phyloP scores from a whole-genome alignment of 1,140 invertebrate genomes.

The Listronotus bonariensis region DNA sequence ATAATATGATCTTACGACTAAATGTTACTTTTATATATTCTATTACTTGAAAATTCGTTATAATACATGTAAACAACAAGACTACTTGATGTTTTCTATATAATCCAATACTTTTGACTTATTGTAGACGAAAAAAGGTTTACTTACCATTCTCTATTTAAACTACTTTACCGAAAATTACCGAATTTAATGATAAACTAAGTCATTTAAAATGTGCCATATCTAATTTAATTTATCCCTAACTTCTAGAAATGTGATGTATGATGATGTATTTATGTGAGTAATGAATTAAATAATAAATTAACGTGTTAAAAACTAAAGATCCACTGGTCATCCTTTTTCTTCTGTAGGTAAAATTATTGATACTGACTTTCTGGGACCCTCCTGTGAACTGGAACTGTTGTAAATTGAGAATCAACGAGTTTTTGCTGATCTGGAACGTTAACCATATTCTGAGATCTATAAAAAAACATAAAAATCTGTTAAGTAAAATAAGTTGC shows the following conservation, averaged over 20 bases:
- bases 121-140: no score
- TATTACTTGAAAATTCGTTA: no score
- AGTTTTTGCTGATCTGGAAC: constrained; percentile 55
- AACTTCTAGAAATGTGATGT: constrained; percentile 4
- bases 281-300: neutral
- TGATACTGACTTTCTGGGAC: constrained; percentile 58
- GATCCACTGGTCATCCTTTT: constrained; percentile 56
- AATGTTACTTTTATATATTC: no score
- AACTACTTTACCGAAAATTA: neutral
- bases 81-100: no score
- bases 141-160: no score
- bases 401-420: constrained; percentile 46
- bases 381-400: constrained; percentile 45
- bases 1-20: no score
- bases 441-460: constrained; percentile 50
- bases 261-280: neutral
- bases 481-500: no score
- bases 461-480: constrained; percentile 16
- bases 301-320: constrained; percentile 14
- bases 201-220: neutral
- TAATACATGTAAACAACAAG: no score
- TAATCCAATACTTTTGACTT: no score
- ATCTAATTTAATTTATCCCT: neutral
- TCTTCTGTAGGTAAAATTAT: constrained; percentile 62
- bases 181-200: neutral